phyloP scores from a whole-genome alignment of 1,140 invertebrate species.

The Melipona quadrifasciata region DNA sequence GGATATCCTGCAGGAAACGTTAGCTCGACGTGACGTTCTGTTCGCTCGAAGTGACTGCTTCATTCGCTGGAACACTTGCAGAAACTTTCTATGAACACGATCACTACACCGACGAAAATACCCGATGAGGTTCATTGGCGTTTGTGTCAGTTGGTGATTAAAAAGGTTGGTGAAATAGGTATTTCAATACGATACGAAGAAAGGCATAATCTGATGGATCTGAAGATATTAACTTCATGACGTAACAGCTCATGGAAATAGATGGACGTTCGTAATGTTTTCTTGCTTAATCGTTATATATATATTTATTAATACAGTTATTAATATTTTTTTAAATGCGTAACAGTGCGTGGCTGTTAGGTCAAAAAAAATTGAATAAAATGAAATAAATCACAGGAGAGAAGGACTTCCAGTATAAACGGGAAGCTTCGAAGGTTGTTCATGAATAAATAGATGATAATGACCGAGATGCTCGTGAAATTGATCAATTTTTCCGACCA shows the following conservation, averaged over 20 bases:
- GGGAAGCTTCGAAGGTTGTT: neutral
- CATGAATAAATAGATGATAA: too few species aligned
- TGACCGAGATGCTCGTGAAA: neutral
- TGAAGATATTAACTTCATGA: too few species aligned
- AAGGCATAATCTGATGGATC: too few species aligned
- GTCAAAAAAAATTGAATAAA: too few species aligned
- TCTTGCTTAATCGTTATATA: neutral
- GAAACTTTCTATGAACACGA: neutral
- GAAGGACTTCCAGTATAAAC: neutral
- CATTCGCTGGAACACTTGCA: neutral
- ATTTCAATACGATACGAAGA: neutral
- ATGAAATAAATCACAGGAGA: too few species aligned
- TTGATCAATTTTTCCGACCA: neutral
- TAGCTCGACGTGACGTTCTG: neutral
- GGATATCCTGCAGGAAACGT: slow-evolving; percentile 8
- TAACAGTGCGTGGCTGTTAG: too few species aligned
- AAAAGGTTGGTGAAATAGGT: neutral
- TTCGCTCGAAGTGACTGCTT: neutral
- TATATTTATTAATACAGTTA: neutral
- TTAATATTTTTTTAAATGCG: neutral
- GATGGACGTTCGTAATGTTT: neutral
- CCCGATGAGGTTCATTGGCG: neutral
- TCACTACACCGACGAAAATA: neutral
- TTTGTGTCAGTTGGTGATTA: fast-evolving
- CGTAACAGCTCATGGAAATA: too few species aligned